Base-by-base conservation (phyloP, 2,888 invertebrate genomes). In the Agonum fuliginosum region DNA sequence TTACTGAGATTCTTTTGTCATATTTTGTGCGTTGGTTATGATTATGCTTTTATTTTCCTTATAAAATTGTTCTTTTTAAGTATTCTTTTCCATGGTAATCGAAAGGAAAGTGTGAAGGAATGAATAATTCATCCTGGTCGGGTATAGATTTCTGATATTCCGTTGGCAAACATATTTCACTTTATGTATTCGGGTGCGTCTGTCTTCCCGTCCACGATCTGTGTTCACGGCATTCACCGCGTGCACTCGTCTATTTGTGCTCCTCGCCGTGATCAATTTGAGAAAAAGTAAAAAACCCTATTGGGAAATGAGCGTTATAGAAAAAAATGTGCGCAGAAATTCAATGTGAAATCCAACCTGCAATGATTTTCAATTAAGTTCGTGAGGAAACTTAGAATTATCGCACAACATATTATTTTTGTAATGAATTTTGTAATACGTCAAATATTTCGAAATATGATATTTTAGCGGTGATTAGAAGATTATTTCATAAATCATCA, bases 291-390 rank as follows among this genome's bases (percentile, higher is more conserved):
- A 65, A 27, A 46, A 65, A 65, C 65, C 65, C 74, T 46, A 17
- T 30, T 62, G 74, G 65, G 72, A 72, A 72, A 58, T 72, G 70
- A 72, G 54, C 37, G 72, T 54, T 72, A 54, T 34, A 43, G 65
- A 65, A 74, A 65, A 65, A 74, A 74, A 46, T 74, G 74, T 65
- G 62, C 43, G 14, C 27, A 17, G 74, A 74, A 74, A 74, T 74
- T 74, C 74, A 74, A 74, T 74, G 74, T 34, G 74, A 74, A 65
- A 48, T 65, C 24, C 43, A 74, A 65, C 74, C 65, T 46, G 74
- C 43, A 74, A 37, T 48, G 74, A 74, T 74, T 74, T 65, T 65
- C 74, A 65, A 74, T 58, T 62, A 65, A 43, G 24, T 41, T 65
- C 74, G 74, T 74, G 74, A 62, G 14, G 3, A 27, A 65, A 62